phyloP scores from a whole-genome alignment of 2,888 invertebrate species.

The Caenorhabditis drosophilae region DNA sequence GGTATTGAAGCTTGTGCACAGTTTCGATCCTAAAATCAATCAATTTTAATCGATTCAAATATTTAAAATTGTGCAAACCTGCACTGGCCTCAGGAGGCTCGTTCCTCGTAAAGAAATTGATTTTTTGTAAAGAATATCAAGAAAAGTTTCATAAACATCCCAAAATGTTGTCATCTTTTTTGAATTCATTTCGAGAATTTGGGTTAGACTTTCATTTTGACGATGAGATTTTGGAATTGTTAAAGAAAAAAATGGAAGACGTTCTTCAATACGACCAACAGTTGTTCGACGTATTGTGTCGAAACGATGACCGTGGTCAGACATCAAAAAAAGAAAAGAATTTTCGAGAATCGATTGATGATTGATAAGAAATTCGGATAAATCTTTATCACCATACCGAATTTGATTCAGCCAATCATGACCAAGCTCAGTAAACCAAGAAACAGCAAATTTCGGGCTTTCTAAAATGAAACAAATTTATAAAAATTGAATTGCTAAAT shows the following conservation, averaged over 20 bases:
- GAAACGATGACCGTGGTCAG: slow-evolving; percentile 72
- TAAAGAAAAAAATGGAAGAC: slow-evolving; percentile 65
- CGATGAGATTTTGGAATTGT: slow-evolving; percentile 45
- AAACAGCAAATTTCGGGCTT: slow-evolving; percentile 51
- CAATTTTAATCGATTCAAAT: too few relatives aligned
- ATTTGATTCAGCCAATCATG: slow-evolving; percentile 71
- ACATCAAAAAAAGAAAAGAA: slow-evolving; percentile 63
- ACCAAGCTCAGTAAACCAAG: slow-evolving; percentile 69
- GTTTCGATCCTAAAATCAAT: slow-evolving; percentile 40
- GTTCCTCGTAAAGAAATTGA: slow-evolving; percentile 23
- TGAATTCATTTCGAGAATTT: not conserved
- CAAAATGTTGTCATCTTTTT: slow-evolving; percentile 55
- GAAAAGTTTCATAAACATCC: slow-evolving; percentile 61
- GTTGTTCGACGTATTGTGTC: slow-evolving; percentile 70
- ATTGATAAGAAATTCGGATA: slow-evolving; percentile 68
- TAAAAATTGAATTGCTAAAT: not conserved
- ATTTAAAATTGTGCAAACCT: too few relatives aligned
- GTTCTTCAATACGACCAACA: slow-evolving; percentile 61
- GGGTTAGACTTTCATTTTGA: slow-evolving; percentile 9
- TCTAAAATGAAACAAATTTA: slow-evolving; percentile 13
- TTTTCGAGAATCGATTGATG: slow-evolving; percentile 44
- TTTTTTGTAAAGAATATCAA: slow-evolving; percentile 40
- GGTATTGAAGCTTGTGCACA: slow-evolving; percentile 62
- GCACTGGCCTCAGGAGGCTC: slow-evolving; percentile 49
- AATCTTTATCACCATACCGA: slow-evolving; percentile 69